Evolutionary conservation across 2,888 invertebrate genomes (phyloP), one percentile per base, ranked within the genome.

Genomic region (Disparrhopalites patrizii): DNA sequence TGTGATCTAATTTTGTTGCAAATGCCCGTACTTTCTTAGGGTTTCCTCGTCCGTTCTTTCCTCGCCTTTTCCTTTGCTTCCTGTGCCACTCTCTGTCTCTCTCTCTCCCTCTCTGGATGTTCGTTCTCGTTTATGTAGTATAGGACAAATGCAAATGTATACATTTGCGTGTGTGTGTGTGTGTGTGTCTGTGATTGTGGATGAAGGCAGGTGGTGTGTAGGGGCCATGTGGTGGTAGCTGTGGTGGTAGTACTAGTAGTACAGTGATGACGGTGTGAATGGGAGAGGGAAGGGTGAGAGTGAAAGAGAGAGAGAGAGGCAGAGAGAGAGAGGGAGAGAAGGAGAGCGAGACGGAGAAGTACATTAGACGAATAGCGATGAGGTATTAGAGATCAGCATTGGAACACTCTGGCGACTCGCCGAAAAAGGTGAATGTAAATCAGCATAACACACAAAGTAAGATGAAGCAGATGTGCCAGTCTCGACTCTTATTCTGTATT

Each of bases 381-480:
- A 66, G 60, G 63, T 27, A 57, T 56, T 58, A 65, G 52, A 62
- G 62, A 67, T 62, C 65, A 62, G 69, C 61, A 67, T 62, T 54
- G 58, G 62, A 54, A n/a, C n/a, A 47, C 50, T 47, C 47, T 47
- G 47, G 60, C 47, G 60, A 60, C 30, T 47, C 50, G 60, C 60
- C 31, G 60, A 47, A 60, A 55, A 60, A 33, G 60, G 30, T 40
- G 52, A 62, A 69, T 65, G 69, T 67, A 69, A 69, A 69, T 69
- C 67, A 62, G 65, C 62, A 67, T 65, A 69, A 69, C 64, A 66
- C 56, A 36, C 40, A 36, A 20, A 55, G 55, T 33, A 57, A 67
- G 67, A 60, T 60, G 65, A 60, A 67, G 69, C 69, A 69, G 69
- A 69, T 69, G 69, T 69, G 56, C 47, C 61, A 43, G 36, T 60